Conservation (phyloP, 2,888 invertebrate species). For the Tenthredo livida region DNA sequence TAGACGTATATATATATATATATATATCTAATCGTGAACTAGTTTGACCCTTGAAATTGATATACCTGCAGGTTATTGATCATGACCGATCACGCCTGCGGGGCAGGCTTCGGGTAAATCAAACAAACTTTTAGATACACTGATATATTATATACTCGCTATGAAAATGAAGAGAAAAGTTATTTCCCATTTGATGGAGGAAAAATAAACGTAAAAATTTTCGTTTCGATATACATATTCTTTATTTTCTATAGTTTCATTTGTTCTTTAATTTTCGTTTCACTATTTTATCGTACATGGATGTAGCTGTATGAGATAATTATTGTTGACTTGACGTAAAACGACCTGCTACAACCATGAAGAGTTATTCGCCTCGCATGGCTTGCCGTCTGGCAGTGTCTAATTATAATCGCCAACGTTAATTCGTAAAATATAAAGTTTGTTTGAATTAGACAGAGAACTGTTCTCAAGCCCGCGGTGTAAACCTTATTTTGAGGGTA, state of each 20-base stretch:
- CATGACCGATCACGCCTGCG: background rate
- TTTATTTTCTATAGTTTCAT: too few relatives aligned
- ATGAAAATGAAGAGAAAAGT: background rate
- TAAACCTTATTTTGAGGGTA: too few relatives aligned
- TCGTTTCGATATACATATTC: too few relatives aligned
- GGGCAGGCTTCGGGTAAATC: background rate
- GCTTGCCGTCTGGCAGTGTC: background rate
- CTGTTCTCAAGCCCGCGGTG: background rate
- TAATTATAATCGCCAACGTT: background rate
- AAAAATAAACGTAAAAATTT: too few relatives aligned
- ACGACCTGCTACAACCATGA: background rate
- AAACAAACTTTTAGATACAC: background rate
- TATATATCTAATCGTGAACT: background rate
- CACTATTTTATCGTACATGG: too few relatives aligned
- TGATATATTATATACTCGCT: background rate
- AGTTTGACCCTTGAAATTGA: constrained; percentile 17
- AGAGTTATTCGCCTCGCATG: background rate
- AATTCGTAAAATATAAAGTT: background rate
- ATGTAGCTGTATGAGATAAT: background rate
- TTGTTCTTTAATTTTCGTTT: too few relatives aligned
- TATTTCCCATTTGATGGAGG: too few relatives aligned
- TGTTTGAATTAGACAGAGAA: background rate
- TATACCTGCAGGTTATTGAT: background rate
- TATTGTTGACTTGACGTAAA: background rate
- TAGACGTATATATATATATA: background rate